Evolutionary conservation across 2,113 vertebrate genomes (phyloP).

Genomic region (Halichoeres trimaculatus): DNA sequence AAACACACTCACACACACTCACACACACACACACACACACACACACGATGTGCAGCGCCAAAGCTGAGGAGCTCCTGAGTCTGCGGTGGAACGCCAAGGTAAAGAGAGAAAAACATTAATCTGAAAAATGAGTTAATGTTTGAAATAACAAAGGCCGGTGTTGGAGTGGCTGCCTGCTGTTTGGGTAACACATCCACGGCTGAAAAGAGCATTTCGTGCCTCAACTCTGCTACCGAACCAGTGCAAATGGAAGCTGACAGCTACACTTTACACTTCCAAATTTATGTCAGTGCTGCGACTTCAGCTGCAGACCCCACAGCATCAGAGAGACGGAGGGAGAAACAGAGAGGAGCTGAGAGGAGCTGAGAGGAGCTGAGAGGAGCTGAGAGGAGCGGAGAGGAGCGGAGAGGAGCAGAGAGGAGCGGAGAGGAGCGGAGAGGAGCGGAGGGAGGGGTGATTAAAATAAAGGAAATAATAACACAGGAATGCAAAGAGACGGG

Average conservation of each 20-base stretch:
- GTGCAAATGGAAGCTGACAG: slow-evolving; percentile 69
- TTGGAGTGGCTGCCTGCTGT: slow-evolving; percentile 26
- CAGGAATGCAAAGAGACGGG: neutral
- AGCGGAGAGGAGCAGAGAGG: neutral
- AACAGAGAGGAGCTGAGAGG: neutral
- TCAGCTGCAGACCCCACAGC: slow-evolving; percentile 56
- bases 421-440: neutral
- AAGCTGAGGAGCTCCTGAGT: slow-evolving; percentile 11
- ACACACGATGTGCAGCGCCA: neutral
- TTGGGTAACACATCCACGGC: slow-evolving; percentile 43
- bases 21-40: slow-evolving; percentile 7
- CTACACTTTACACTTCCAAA: slow-evolving; percentile 69
- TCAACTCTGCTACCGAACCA: slow-evolving; percentile 35
- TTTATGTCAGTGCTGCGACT: slow-evolving; percentile 63
- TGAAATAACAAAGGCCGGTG: slow-evolving; percentile 55
- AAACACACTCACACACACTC: slow-evolving; percentile 32
- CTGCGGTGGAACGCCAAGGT: slow-evolving; percentile 35
- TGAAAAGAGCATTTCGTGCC: slow-evolving; percentile 24
- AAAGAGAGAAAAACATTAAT: slow-evolving; percentile 59
- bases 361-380: too few species aligned
- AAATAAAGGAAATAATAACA: neutral
- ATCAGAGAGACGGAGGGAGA: slow-evolving; percentile 1
- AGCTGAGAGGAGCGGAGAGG: neutral
- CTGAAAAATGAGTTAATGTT: slow-evolving; percentile 62
- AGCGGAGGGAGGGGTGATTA: neutral